A percentile compares a stretch with the other conserved stretches of the same genome.
phyloP scores from a whole-genome alignment of 2,113 vertebrate genomes.

The Crotalus tigris region DNA sequence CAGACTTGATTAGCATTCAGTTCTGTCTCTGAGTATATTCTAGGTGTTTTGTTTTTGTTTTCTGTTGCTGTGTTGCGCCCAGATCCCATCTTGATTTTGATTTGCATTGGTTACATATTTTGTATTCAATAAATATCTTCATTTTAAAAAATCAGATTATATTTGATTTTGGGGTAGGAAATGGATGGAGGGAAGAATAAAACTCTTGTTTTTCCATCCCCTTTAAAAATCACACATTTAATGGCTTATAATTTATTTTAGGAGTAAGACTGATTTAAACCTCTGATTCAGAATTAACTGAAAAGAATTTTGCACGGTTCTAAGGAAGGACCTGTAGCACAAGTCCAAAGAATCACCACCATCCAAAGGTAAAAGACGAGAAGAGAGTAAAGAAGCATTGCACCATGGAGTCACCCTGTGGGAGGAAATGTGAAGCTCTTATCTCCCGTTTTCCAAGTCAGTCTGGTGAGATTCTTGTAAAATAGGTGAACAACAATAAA shows the following conservation, averaged over 20 bases:
- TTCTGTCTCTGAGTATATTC: not conserved
- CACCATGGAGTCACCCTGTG: not conserved
- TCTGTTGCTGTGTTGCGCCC: not conserved
- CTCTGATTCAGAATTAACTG: not conserved
- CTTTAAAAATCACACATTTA: not conserved
- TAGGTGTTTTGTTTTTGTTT: not conserved
- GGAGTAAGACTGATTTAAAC: not conserved
- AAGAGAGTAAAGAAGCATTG: not conserved
- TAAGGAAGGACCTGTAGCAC: not conserved
- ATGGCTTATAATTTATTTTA: not conserved
- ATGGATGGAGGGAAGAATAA: not conserved
- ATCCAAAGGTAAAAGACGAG: not conserved
- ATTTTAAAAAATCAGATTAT: not conserved
- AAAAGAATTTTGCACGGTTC: not conserved
- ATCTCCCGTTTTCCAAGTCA: not conserved
- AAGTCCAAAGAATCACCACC: not conserved
- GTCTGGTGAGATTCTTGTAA: not conserved
- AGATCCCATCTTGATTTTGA: not conserved
- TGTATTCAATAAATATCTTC: not conserved
- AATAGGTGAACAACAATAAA: not conserved
- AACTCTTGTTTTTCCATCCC: slow-evolving; percentile 6
- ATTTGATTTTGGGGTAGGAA: not conserved
- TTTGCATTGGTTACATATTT: not conserved
- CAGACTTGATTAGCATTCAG: not conserved
- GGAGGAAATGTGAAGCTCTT: not conserved